Evolutionary conservation across 2,888 invertebrate species (phyloP), one percentile per base, ranked within the genome.

Genomic region (Agonopterix subpropinquella): DNA sequence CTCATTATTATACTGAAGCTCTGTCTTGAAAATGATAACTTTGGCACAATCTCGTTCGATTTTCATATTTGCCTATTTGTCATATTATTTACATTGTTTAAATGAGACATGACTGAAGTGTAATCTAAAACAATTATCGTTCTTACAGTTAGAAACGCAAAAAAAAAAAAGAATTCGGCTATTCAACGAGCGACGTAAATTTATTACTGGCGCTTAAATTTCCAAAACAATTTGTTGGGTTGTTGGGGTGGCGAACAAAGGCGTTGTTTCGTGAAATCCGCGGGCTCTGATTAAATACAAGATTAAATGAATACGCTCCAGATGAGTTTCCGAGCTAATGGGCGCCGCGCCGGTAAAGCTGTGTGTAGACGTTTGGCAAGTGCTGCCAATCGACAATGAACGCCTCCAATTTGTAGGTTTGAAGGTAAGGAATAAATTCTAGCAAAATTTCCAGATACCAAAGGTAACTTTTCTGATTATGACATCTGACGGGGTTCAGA

Each of bases 201-300:
- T 52, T 50, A 55, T 51, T 53, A 44, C 11, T n/a, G 44, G 15
- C 43, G 43, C 11, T 28, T 13, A 44, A 44, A 44, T 44, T 44
- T 44, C n/a, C 35, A 51, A 51, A 54, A 54, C 54, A 54, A 54
- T 54, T 56, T 54, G 50, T 54, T 54, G 49, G 37, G 51, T 56
- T 54, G 50, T 54, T 54, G 49, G 37, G 51, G 39, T 39, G 47
- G 49, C 41, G 45, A 52, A 55, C 53, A 52, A 52, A 57, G 48
- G 50, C 52, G 47, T 48, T 51, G 51, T 49, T 52, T 42, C 44
- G 52, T 47, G 36, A 52, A 55, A 50, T 55, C 50, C 49, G 42
- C 49, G 36, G 46, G 47, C 46, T 39, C 52, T 57, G 55, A 57
- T 55, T 57, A 55, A 57, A 57, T 53, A 53, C 49, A 47, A 53